A percentile compares a stretch with the other conserved stretches of the same genome.
Conservation (phyloP, 2,888 invertebrate species). For the Epinotia bilunana region DNA sequence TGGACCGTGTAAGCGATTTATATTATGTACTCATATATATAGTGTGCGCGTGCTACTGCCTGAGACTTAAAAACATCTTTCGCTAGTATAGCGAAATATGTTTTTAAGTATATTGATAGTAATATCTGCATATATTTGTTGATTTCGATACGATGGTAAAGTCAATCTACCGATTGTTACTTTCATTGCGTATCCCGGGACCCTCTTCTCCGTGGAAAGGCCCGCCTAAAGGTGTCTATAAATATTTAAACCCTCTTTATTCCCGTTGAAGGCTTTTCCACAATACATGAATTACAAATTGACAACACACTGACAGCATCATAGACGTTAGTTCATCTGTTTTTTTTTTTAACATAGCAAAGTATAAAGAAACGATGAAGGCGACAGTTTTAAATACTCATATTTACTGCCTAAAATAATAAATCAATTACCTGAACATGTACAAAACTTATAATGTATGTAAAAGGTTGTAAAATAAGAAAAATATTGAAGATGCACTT, state of each 20-base stretch:
- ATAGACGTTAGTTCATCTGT: background rate
- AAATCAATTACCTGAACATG: too few relatives aligned
- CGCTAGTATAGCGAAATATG: too few relatives aligned
- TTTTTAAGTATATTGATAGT: too few relatives aligned
- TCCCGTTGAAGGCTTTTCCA: conserved; percentile 23
- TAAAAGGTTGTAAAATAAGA: too few relatives aligned
- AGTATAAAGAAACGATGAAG: background rate
- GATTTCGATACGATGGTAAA: background rate
- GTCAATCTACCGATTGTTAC: conserved; percentile 10
- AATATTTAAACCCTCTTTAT: conserved; percentile 65
- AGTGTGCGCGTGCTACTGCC: background rate
- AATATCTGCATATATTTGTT: background rate
- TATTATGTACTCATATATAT: too few relatives aligned
- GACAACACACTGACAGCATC: conserved; percentile 9
- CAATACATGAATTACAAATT: conserved; percentile 26
- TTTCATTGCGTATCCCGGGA: conserved; percentile 34
- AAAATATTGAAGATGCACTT: too few relatives aligned
- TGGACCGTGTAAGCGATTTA: background rate
- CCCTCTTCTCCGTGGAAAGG: conserved; percentile 52
- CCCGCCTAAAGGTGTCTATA: conserved; percentile 55
- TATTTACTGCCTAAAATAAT: too few relatives aligned
- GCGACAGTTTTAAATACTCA: too few relatives aligned
- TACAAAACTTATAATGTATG: too few relatives aligned
- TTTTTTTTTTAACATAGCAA: background rate
- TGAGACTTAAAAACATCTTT: background rate